phyloP scores from a whole-genome alignment of 2,797 vertebrate genomes.

The Gallinago solitaria region DNA sequence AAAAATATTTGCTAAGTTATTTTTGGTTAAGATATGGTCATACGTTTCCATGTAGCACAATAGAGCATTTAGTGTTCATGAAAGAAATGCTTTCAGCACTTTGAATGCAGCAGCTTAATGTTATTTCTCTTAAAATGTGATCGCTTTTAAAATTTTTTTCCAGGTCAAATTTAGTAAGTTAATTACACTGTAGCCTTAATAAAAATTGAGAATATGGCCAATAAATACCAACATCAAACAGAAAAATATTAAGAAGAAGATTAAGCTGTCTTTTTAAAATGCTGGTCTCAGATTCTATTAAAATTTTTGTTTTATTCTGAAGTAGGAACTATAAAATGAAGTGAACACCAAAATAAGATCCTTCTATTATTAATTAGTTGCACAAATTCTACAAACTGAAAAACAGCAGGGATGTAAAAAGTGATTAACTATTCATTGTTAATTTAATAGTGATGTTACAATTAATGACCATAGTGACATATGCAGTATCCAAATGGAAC shows the following conservation, averaged over 20 bases:
- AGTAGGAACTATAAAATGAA: neutral
- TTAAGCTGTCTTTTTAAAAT: neutral
- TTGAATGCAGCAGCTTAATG: neutral
- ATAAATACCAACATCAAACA: neutral
- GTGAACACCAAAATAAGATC: neutral
- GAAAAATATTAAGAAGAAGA: neutral
- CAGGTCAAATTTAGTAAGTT: neutral
- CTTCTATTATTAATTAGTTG: neutral
- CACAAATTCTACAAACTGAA: neutral
- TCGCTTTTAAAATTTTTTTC: neutral
- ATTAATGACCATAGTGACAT: neutral
- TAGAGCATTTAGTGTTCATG: neutral
- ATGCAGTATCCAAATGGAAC: neutral
- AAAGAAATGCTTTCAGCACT: neutral
- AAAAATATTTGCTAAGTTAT: neutral
- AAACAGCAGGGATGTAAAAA: neutral
- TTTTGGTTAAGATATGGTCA: neutral
- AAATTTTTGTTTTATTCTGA: neutral
- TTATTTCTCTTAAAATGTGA: constrained; percentile 20
- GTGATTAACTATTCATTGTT: neutral
- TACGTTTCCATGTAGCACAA: neutral
- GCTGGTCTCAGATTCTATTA: neutral
- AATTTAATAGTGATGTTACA: neutral
- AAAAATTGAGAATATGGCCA: neutral
- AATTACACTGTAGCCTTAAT: neutral